Evolutionary conservation across 1,140 invertebrate species (phyloP), one percentile per base, ranked within the genome.

Genomic region (Lasaia peninsularis): DNA sequence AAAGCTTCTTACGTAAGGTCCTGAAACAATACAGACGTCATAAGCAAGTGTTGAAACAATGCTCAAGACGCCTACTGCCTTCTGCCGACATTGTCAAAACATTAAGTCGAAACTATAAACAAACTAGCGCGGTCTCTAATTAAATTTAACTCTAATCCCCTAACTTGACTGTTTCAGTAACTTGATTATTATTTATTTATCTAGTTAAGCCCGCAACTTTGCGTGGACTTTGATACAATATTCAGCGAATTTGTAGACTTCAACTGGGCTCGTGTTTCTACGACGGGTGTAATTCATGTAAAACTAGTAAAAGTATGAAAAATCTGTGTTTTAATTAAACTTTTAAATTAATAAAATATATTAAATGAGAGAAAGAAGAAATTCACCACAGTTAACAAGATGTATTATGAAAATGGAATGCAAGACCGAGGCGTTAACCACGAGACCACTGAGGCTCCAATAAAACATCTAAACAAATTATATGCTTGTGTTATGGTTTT

Each of bases 131-230:
- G 28, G 14, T 51, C 14, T 28, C 49, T 44, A 59, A 59, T 51
- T 48, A 24, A 59, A 59, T 52, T 58, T 31, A 21, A 52, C 51
- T 32, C 57, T 59, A 59, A 53, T 59, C 49, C 49, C 51, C 16
- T 12, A 31, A 37, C 50, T 57, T 32, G 57, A 48, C 21, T 59
- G 52, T 52, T 24, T 51, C 34, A 10, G 52, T 52, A 53, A 34
- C 37, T 59, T 33, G 53, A 20, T 40, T 35, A 53, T 53, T 53
- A 31, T 37, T 53, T 59, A 52, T 59, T 57, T 57, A 35, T 57
- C 48, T 31, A 48, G 24, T 48, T 48, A 48, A 48, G 20, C 11
- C 16, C 18, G 40, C 16, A 44, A 44, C 40, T 20, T 20, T 9
- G 11, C 14, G 40, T 18, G 18, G 40, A 18, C 40, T 44, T 20